These are phyloP conservation scores for Fistularia commersonii DNA, from an alignment of 2,797 vertebrate species.

Conservation along the genomic window DNA sequence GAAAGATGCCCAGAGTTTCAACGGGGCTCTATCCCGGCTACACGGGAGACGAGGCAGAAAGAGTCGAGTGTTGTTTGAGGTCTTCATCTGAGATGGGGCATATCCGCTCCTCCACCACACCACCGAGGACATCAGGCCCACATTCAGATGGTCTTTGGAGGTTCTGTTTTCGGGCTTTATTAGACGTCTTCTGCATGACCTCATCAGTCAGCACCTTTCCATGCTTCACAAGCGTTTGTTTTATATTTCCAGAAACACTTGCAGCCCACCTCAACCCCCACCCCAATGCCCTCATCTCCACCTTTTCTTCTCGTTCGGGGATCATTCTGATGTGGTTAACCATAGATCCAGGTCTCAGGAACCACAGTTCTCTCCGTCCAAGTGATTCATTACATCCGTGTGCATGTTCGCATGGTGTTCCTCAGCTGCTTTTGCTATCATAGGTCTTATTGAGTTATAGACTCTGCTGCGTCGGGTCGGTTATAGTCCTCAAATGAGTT, in stretches of 20 bases:
- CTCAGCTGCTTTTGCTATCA: conserved; percentile 40
- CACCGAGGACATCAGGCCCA: conserved; percentile 49
- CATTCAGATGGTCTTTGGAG: conserved; percentile 52
- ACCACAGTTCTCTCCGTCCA: conserved; percentile 39
- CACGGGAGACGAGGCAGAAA: conserved; percentile 49
- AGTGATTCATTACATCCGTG: conserved; percentile 60
- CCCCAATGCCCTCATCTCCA: conserved; percentile 22
- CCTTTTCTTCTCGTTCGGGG: conserved; percentile 38
- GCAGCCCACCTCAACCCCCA: conserved; percentile 18
- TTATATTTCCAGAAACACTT: conserved; percentile 65
- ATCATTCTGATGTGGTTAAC: conserved; percentile 63
- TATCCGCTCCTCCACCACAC: conserved; percentile 44
- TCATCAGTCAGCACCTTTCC: conserved; percentile 59
- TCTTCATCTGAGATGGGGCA: conserved; percentile 52
- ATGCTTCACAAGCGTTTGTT: conserved; percentile 52
- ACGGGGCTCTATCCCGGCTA: conserved; percentile 42
- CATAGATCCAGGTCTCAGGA: conserved; percentile 54
- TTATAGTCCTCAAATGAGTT: conserved; percentile 22
- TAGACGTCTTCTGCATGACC: conserved; percentile 60
- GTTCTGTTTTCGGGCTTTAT: conserved; percentile 45
- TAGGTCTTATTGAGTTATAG: conserved; percentile 20
- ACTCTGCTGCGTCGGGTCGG: conserved; percentile 11
- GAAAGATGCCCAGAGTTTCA: conserved; percentile 32
- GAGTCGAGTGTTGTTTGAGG: conserved; percentile 55
- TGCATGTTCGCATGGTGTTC: conserved; percentile 16